phyloP scores from a whole-genome alignment of 2,797 vertebrate species.

The Rhincodon typus region DNA sequence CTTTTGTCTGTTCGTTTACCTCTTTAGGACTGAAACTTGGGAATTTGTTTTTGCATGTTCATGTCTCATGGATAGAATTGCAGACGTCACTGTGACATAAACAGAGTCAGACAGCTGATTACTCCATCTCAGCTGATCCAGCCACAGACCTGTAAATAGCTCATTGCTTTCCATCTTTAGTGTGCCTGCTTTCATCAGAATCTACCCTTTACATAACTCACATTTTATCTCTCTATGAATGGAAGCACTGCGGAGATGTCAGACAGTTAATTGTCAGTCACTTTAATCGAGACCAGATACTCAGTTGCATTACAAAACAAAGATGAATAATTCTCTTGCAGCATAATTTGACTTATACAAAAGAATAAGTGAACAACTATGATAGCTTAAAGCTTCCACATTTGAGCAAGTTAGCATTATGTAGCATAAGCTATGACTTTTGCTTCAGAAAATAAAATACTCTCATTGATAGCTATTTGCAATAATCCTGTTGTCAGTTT shows the following conservation, averaged over 20 bases:
- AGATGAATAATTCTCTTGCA: not conserved
- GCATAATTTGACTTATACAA: not conserved
- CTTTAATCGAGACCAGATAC: not conserved
- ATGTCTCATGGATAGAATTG: slow-evolving; percentile 22
- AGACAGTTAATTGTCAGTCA: not conserved
- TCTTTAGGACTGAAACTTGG: slow-evolving; percentile 30
- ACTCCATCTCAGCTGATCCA: slow-evolving; percentile 40
- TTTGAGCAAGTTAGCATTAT: not conserved
- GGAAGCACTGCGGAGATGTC: not conserved
- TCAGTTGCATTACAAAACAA: not conserved
- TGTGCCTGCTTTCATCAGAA: slow-evolving; percentile 45
- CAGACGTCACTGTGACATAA: slow-evolving; percentile 55
- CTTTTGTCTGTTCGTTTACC: slow-evolving; percentile 23
- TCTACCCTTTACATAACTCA: slow-evolving; percentile 47
- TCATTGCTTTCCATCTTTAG: slow-evolving; percentile 50
- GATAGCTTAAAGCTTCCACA: not conserved
- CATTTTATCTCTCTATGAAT: slow-evolving; percentile 15
- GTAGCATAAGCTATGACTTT: not conserved
- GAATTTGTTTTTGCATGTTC: slow-evolving; percentile 24
- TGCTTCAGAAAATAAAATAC: not conserved
- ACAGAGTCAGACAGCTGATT: slow-evolving; percentile 43
- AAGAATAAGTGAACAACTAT: not conserved
- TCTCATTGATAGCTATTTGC: not conserved
- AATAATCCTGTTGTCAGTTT: not conserved
- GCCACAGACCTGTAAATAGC: slow-evolving; percentile 51